Evolutionary conservation across 2,797 vertebrate species (phyloP).

Genomic region (Sitta carolinensis): DNA sequence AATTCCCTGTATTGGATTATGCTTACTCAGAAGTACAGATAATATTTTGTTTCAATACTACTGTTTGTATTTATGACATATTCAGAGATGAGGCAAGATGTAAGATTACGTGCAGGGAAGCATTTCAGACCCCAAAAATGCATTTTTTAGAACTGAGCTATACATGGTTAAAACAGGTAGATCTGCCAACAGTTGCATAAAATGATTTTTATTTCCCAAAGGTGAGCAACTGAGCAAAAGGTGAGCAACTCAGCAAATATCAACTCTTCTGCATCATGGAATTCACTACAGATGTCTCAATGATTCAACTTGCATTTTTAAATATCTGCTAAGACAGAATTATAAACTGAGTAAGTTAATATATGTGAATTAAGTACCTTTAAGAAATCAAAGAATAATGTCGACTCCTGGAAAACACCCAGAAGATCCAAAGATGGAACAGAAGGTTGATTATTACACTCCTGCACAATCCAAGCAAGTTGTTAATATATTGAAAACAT

Average conservation of each 20-base stretch:
- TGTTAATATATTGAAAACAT: constrained; percentile 13
- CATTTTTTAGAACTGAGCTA: constrained; percentile 33
- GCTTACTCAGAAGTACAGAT: constrained; percentile 36
- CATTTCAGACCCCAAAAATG: constrained; percentile 54
- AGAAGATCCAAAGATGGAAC: constrained; percentile 35
- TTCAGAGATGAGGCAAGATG: constrained; percentile 58
- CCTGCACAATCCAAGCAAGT: not conserved
- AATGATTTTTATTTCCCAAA: not conserved
- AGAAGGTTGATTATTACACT: constrained; percentile 32
- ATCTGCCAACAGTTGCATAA: constrained; percentile 43
- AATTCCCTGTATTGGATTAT: constrained; percentile 40
- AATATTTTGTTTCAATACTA: constrained; percentile 54
- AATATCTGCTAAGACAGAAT: constrained; percentile 17
- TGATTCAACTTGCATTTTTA: not conserved
- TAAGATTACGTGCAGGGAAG: constrained; percentile 63
- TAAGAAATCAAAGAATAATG: constrained; percentile 24
- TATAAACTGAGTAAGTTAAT: not conserved
- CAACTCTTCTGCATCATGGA: constrained; percentile 43
- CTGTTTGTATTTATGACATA: constrained; percentile 9
- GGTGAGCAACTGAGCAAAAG: constrained; percentile 25
- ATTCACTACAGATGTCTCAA: constrained; percentile 30
- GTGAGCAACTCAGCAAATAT: constrained; percentile 35
- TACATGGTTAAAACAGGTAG: constrained; percentile 13
- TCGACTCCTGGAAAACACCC: constrained; percentile 37
- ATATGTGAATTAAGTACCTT: constrained; percentile 4